Percentiles rank a stretch among this genome's conserved stretches.
phyloP scores from a whole-genome alignment of 1,140 invertebrate species.

The Psix sp. region DNA sequence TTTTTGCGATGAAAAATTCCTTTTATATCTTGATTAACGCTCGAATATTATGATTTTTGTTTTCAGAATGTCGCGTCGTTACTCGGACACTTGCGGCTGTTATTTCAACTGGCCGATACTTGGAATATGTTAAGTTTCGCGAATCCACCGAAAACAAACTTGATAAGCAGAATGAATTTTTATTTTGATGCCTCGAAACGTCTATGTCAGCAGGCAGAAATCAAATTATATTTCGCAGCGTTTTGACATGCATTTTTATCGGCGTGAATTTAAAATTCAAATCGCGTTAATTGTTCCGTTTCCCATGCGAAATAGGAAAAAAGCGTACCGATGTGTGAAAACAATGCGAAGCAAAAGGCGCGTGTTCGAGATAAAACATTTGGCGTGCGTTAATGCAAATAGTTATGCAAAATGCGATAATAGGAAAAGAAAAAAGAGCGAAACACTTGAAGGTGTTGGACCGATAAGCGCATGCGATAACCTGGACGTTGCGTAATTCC shows the following conservation, averaged over 20 bases:
- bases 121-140: no score
- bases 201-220: no score
- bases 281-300: no score
- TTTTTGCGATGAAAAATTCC: constrained; percentile 31
- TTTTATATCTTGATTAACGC: constrained; percentile 7
- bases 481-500: constrained; percentile 16
- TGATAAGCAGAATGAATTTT: no score
- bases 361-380: constrained; percentile 26
- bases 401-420: constrained; percentile 39
- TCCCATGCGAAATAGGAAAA: background rate
- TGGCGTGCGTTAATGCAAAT: constrained; percentile 35
- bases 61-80: background rate
- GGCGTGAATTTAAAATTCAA: no score
- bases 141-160: no score
- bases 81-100: no score
- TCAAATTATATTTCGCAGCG: no score
- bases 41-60: constrained; percentile 17
- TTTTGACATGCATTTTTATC: no score
- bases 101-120: no score
- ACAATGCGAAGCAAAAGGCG: constrained; percentile 3
- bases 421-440: constrained; percentile 17
- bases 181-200: no score
- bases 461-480: constrained; percentile 20
- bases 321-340: background rate
- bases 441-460: constrained; percentile 38